A percentile compares a stretch with the other conserved stretches of the same genome.
phyloP scores from a whole-genome alignment of 2,797 vertebrate genomes.

The Chrosomus eos region DNA sequence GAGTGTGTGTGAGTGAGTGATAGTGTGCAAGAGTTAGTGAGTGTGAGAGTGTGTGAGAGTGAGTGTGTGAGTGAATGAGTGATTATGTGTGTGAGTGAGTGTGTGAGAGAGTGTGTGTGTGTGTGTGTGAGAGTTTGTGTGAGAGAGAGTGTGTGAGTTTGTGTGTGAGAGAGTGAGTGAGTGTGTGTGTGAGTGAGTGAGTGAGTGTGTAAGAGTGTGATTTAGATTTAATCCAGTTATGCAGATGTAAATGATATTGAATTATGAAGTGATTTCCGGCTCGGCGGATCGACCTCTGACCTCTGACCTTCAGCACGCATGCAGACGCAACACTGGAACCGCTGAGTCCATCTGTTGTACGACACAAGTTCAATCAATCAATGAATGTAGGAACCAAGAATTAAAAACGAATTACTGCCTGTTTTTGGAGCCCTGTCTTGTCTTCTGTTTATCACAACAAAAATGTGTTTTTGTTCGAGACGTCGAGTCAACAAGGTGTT shows the following conservation, averaged over 20 bases:
- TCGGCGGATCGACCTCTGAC: background rate
- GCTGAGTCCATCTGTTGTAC: conserved; percentile 58
- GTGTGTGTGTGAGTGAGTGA: no score
- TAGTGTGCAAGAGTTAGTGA: no score
- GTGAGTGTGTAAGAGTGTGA: no score
- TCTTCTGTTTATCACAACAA: conserved; percentile 11
- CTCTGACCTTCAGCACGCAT: conserved; percentile 24
- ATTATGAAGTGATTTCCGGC: background rate
- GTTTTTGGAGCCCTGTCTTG: conserved; percentile 63
- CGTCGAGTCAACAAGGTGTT: no score
- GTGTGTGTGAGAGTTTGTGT: no score
- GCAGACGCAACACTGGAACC: background rate
- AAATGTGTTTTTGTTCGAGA: background rate
- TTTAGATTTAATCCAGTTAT: background rate
- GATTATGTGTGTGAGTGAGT: no score
- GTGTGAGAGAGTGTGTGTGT: no score
- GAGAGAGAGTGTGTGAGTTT: no score
- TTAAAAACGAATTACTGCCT: conserved; percentile 72
- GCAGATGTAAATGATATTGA: background rate
- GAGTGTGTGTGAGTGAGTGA: no score
- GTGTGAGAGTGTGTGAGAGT: no score
- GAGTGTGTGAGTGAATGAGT: no score
- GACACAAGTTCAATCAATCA: conserved; percentile 70
- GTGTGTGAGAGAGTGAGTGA: no score
- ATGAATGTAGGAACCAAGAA: conserved; percentile 75